A percentile compares a stretch with the other conserved stretches of the same genome.
phyloP scores from a whole-genome alignment of 2,797 vertebrate genomes.

The Scarus forsteni region DNA sequence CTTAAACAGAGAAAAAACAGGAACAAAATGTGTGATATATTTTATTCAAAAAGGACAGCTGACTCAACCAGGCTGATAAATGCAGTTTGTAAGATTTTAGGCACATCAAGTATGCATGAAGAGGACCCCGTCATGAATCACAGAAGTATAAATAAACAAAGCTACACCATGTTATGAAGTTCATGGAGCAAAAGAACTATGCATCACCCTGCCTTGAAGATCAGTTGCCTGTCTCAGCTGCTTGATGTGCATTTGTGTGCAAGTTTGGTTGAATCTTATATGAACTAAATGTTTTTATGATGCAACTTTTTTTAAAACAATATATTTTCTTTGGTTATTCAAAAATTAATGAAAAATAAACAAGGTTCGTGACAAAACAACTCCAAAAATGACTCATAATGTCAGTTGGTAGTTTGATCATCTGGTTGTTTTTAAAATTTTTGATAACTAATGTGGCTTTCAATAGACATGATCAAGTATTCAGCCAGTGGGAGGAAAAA shows the following conservation, averaged over 20 bases:
- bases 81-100: slow-evolving; percentile 73
- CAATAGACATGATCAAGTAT: too few relatives aligned
- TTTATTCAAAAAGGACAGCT: slow-evolving; percentile 28
- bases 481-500: too few relatives aligned
- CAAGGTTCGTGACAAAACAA: not conserved
- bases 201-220: slow-evolving; percentile 24
- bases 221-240: slow-evolving; percentile 16
- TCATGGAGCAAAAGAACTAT: slow-evolving; percentile 28
- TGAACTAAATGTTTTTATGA: slow-evolving; percentile 30
- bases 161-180: slow-evolving; percentile 12
- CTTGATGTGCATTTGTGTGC: slow-evolving; percentile 14
- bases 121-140: slow-evolving; percentile 34
- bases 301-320: not conserved
- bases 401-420: not conserved
- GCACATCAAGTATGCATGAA: slow-evolving; percentile 25
- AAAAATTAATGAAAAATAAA: not conserved
- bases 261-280: slow-evolving; percentile 12
- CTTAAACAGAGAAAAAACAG: slow-evolving; percentile 24
- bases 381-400: not conserved
- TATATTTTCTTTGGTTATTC: slow-evolving; percentile 8
- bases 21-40: slow-evolving; percentile 14
- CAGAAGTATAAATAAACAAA: slow-evolving; percentile 45
- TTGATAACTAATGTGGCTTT: too few relatives aligned
- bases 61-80: slow-evolving; percentile 45
- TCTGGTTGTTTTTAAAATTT: slow-evolving; percentile 5